These are phyloP conservation scores for Falco naumanni DNA, from an alignment of 2,797 vertebrate species.

Conservation along the genomic window DNA sequence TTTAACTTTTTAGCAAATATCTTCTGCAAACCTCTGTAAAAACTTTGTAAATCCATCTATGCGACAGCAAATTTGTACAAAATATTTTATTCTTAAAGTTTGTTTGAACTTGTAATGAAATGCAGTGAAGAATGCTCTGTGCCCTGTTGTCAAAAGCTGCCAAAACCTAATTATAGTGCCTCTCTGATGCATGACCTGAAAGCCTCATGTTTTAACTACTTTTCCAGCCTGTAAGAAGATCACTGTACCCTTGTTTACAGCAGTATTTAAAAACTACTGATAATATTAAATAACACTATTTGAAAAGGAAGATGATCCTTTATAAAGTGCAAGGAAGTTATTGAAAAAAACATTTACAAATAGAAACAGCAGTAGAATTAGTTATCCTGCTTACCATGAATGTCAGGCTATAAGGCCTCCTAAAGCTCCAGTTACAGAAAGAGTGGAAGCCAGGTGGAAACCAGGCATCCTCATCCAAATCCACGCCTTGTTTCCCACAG, in stretches of 20 bases:
- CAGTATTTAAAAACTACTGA: not conserved
- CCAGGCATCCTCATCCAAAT: not conserved
- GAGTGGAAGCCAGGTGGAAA: not conserved
- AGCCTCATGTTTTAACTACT: not conserved
- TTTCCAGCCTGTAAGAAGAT: not conserved
- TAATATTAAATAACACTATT: not conserved
- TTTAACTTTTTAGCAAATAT: not conserved
- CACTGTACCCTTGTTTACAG: not conserved
- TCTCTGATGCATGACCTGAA: not conserved
- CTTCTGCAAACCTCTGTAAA: not conserved
- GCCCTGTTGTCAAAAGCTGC: not conserved
- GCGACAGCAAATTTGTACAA: not conserved
- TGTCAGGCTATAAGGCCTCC: not conserved
- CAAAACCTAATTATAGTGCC: not conserved
- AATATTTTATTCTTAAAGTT: not conserved
- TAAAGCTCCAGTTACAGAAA: not conserved
- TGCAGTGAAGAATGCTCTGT: not conserved
- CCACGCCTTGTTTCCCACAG: accelerated
- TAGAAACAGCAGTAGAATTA: not conserved
- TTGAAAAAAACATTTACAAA: not conserved
- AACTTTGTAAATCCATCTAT: not conserved
- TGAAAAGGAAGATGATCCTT: not conserved
- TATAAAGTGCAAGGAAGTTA: not conserved
- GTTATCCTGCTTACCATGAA: not conserved
- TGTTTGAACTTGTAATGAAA: not conserved